phyloP scores from a whole-genome alignment of 2,113 vertebrate species.

The Trochalopteron elliotii region DNA sequence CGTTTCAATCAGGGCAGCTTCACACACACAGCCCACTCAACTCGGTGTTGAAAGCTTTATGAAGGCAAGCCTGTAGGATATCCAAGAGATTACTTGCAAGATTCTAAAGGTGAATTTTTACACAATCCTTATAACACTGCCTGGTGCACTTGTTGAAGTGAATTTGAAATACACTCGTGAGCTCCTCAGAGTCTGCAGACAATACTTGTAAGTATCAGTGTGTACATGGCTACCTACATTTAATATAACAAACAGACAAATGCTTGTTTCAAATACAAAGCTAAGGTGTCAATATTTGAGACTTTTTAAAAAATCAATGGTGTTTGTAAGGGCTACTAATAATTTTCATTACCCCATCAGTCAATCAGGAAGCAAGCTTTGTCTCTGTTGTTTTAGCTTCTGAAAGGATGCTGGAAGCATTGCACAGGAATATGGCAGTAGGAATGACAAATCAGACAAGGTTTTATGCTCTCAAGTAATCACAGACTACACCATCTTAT shows the following conservation, averaged over 20 bases:
- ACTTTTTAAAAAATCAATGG: background rate
- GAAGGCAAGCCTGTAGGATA: constrained; percentile 58
- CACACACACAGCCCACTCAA: background rate
- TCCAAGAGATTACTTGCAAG: constrained; percentile 49
- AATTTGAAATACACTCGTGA: constrained; percentile 61
- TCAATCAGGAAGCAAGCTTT: constrained; percentile 35
- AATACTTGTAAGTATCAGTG: background rate
- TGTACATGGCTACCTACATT: constrained; percentile 1
- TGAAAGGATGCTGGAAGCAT: background rate
- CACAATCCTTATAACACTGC: constrained; percentile 42
- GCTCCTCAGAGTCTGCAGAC: background rate
- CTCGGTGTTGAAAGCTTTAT: constrained; percentile 56
- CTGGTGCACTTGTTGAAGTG: constrained; percentile 20
- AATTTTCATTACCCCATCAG: background rate
- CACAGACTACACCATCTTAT: background rate
- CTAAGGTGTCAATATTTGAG: background rate
- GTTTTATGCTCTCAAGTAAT: background rate
- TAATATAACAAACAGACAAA: background rate
- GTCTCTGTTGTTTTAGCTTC: background rate
- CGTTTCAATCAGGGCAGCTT: constrained; percentile 60
- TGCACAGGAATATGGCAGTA: background rate
- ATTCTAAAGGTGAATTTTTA: constrained; percentile 56
- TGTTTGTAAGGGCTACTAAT: background rate
- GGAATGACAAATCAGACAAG: background rate
- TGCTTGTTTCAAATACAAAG: background rate